Percentiles rank a stretch among this genome's conserved stretches.
Conservation (phyloP, 2,888 invertebrate species). For the Dynastes hyllus region DNA sequence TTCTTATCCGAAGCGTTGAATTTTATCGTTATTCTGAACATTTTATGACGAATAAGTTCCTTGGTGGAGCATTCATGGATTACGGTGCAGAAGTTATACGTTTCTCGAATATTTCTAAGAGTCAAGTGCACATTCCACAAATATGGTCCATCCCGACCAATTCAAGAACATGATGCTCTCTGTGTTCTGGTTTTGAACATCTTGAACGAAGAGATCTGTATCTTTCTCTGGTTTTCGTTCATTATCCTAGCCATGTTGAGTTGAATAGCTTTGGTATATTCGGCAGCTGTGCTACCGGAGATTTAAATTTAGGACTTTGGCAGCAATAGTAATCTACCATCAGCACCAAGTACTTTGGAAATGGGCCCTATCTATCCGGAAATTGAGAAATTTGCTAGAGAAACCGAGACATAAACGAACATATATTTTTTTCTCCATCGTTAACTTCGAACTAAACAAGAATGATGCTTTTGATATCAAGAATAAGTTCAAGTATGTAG, state of each 20-base stretch:
- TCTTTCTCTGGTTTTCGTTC: conserved; percentile 95
- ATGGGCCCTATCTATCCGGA: conserved; percentile 90
- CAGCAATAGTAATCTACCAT: conserved; percentile 82
- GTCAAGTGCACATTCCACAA: conserved; percentile 94
- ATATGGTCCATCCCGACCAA: conserved; percentile 90
- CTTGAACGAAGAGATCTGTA: conserved; percentile 94
- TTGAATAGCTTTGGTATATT: conserved; percentile 86
- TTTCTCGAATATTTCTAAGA: conserved; percentile 89
- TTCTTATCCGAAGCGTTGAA: conserved; percentile 90
- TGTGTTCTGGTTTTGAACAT: conserved; percentile 93
- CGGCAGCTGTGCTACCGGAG: conserved; percentile 85
- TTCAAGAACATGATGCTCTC: conserved; percentile 89
- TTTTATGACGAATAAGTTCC: conserved; percentile 91
- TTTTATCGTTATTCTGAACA: conserved; percentile 87
- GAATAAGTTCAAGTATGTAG: conserved; percentile 2
- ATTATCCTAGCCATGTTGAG: conserved; percentile 84
- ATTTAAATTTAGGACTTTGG: conserved; percentile 86
- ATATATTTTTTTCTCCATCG: not conserved
- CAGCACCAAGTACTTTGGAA: conserved; percentile 90
- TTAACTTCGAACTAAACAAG: not conserved
- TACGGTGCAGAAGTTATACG: conserved; percentile 89
- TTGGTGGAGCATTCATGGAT: conserved; percentile 89
- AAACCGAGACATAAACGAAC: conserved; percentile 83
- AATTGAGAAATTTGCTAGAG: conserved; percentile 85
- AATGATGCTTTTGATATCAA: not conserved